Evolutionary conservation across 1,140 invertebrate genomes (phyloP), one percentile per base, ranked within the genome.

Genomic region (Drosophila tristis): DNA sequence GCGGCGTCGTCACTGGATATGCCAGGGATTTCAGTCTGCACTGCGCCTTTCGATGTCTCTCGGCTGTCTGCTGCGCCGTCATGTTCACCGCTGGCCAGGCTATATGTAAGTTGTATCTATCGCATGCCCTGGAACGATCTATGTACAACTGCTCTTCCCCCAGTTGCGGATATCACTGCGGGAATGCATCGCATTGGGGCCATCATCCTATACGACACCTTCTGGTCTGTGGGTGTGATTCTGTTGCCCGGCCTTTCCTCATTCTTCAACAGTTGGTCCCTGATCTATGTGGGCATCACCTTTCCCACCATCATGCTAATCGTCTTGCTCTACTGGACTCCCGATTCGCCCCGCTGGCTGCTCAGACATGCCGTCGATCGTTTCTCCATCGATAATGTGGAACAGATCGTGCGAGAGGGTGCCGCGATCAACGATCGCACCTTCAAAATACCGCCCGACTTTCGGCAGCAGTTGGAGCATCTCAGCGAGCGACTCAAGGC

Each of bases 161-260:
- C 48, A 92, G 92, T 93, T 75, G 56, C 80, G 7, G 92, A 93
- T 31, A 93, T 92, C 2, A 92, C 89, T 3, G 77, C 82, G 5
- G 92, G 92, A 13, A 84, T 79, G 47, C 85, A 92, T 59, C 92
- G 92, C 55, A 80, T 90, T 31, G 91, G 91, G 5, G 90, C 90
- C 31, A 91, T 84, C n/a, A 92, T 91, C 13, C 78, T 92, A 5
- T 93, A 93, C 62, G 92, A 93, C 57, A 91, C 92, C 1, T 92
- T 92, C 58, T 93, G 92, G 92, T 92, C 92, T 5, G 56, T 93
- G 56, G 92, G 92, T 0, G 91, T 93, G 5, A 92, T 93, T 20
- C 61, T 93, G n/a, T 55, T 93, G 53, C 92, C 92, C 11, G 84
- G 80, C 1, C 75, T 93, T 5, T 80, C 91, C 3, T 90, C 89